phyloP scores from a whole-genome alignment of 37 sponge, comb jelly and placozoan genomes.

The Agelas oroides region DNA sequence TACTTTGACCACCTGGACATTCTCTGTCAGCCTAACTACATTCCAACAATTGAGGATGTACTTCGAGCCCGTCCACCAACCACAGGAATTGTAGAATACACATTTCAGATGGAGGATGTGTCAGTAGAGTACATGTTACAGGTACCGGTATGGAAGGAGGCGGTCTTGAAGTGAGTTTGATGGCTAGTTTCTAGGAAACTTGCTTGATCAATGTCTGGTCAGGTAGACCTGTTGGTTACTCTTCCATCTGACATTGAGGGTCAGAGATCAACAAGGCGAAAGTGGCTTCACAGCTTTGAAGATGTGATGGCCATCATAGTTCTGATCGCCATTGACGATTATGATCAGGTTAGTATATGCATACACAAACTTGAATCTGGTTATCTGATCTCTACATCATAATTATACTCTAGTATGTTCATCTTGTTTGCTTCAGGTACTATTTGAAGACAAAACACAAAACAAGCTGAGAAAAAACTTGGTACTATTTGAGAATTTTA shows the following conservation, averaged over 20 bases:
- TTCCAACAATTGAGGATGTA: slow-evolving; percentile 92
- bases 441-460: neutral
- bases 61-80: slow-evolving; percentile 91
- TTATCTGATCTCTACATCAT: no score
- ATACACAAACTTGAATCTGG: no score
- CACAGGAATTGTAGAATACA: slow-evolving; percentile 92
- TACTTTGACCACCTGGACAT: slow-evolving; percentile 88
- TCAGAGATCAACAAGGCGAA: slow-evolving; percentile 95
- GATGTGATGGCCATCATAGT: slow-evolving; percentile 95
- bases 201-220: neutral
- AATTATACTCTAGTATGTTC: neutral
- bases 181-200: no score
- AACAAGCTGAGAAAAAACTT: slow-evolving; percentile 93
- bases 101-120: slow-evolving; percentile 84
- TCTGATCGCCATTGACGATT: slow-evolving; percentile 88
- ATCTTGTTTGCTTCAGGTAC: neutral
- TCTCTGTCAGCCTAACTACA: slow-evolving; percentile 61
- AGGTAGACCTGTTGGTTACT: no score
- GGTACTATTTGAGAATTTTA: slow-evolving; percentile 88
- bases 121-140: no score
- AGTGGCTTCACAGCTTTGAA: slow-evolving; percentile 99
- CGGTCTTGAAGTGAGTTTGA: slow-evolving; percentile 82
- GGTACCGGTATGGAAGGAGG: no score
- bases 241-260: slow-evolving; percentile 98
- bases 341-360: no score